Base-by-base conservation (phyloP, 2,797 vertebrate genomes). In the Sardinella longiceps region DNA sequence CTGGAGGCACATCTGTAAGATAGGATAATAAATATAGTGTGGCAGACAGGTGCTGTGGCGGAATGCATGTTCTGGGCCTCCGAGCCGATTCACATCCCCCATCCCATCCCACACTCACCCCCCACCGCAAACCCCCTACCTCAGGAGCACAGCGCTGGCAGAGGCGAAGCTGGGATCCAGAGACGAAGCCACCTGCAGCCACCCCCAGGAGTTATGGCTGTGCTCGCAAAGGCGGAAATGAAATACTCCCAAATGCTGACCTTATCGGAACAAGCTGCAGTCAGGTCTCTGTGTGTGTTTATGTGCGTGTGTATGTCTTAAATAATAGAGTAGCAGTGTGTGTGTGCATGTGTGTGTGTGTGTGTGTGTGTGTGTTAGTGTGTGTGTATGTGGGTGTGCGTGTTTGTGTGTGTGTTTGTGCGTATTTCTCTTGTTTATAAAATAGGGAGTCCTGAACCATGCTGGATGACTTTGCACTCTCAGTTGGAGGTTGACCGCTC, bases 1-100 rank as follows among this genome's bases (percentile, higher is more conserved):
- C 86, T 94, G 90, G 86, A 93, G 90, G 45, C 91, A 92, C 90
- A 91, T 92, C 93, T 92, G 91, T 92, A 90, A 94, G 93, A 94
- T 92, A 84, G 56, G 43, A 63, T 63, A 39, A 82, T 82, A 63
- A 82, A 58, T 82, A 63, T 63, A 82, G 37, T 43, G 60, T 39
- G 39, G 56, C 82, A 43, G 56, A 77, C 70, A 77, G 70, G 70
- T 18, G 70, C 70, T 77, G 70, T 77, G 70, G 70, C 37, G 60
- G 39, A 83, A 83, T 83, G 58, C 58, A 63, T 83, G 56, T 83
- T 43, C 45, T 45, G n/a, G 53, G 58, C 70, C 70, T 77, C 70
- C 6, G 37, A 77, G 66, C 33, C 66, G 66, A 74, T 39, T 39
- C 66, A 18, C 66, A 9, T 15, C 45, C 77, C 45, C 39, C 12